phyloP scores from a whole-genome alignment of 2,113 vertebrate species.

The Ranitomeya imitator region DNA sequence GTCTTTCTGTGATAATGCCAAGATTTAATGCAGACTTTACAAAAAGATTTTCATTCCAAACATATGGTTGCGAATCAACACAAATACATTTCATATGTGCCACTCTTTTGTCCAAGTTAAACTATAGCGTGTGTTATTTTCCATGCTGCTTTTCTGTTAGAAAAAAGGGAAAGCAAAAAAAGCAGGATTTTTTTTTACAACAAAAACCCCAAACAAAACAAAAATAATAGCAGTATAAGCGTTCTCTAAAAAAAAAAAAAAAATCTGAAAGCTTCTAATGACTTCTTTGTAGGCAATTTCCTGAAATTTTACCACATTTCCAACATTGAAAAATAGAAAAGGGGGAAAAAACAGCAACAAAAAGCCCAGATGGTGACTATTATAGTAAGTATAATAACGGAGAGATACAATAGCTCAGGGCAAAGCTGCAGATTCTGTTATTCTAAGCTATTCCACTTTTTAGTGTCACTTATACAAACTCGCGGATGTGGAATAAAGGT shows the following conservation, averaged over 20 bases:
- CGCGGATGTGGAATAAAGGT: neutral
- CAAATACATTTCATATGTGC: conserved; percentile 43
- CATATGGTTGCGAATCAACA: conserved; percentile 49
- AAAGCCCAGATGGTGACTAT: conserved; percentile 54
- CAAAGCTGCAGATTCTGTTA: conserved; percentile 11
- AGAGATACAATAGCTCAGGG: conserved; percentile 39
- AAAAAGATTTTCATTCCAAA: conserved; percentile 24
- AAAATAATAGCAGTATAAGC: conserved; percentile 5
- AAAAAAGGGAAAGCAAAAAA: neutral
- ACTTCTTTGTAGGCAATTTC: conserved; percentile 36
- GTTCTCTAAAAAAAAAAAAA: neutral
- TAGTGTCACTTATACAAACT: neutral
- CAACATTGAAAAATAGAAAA: conserved; percentile 11
- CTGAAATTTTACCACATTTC: conserved; percentile 43
- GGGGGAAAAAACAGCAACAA: conserved; percentile 1
- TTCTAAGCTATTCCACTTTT: neutral
- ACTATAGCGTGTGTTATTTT: conserved; percentile 37
- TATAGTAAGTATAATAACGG: conserved; percentile 30
- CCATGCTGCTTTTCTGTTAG: conserved; percentile 18
- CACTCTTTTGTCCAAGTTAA: conserved; percentile 40
- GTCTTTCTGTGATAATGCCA: conserved; percentile 37
- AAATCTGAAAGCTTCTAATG: conserved; percentile 11
- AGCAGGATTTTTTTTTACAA: too few relatives aligned
- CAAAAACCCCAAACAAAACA: neutral
- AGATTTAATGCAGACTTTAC: conserved; percentile 41